Percentiles rank a stretch among this genome's conserved stretches.
Evolutionary conservation across 2,888 invertebrate species (phyloP).

Genomic region (Cerceris rybyensis): DNA sequence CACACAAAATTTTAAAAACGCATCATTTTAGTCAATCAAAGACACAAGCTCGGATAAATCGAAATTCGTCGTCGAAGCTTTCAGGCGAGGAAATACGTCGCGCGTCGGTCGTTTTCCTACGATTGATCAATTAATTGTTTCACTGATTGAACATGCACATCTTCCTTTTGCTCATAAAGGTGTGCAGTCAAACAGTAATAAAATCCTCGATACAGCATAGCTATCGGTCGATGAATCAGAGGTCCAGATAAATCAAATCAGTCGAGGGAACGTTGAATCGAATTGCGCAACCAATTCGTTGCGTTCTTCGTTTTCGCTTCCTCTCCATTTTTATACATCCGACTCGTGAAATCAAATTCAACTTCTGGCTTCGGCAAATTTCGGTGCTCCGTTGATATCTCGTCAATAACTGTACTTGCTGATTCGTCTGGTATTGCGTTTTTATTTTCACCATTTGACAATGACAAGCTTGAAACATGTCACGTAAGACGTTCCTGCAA

Average conservation of each 20-base stretch:
- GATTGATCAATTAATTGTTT: conserved; percentile 44
- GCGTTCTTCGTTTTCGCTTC: conserved; percentile 22
- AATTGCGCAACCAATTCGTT: conserved; percentile 33
- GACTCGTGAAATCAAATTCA: conserved; percentile 45
- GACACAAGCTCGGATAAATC: no score
- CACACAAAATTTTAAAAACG: no score
- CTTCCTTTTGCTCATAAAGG: conserved; percentile 31
- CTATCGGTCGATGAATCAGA: conserved; percentile 46
- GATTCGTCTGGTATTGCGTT: background rate
- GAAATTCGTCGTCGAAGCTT: background rate
- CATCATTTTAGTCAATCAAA: no score
- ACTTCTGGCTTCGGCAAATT: conserved; percentile 10
- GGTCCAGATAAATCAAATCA: conserved; percentile 53
- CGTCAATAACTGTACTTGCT: background rate
- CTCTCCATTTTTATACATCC: conserved; percentile 45
- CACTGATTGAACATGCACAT: conserved; percentile 35
- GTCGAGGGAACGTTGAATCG: conserved; percentile 38
- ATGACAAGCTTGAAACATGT: no score
- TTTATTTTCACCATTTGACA: background rate
- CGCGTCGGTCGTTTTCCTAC: conserved; percentile 9
- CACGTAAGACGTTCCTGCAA: no score
- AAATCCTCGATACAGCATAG: conserved; percentile 28
- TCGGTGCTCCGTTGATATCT: background rate
- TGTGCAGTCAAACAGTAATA: conserved; percentile 26
- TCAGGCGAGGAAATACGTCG: background rate